Conservation (phyloP, 1,140 invertebrate genomes). For the Marisa cornuarietis region DNA sequence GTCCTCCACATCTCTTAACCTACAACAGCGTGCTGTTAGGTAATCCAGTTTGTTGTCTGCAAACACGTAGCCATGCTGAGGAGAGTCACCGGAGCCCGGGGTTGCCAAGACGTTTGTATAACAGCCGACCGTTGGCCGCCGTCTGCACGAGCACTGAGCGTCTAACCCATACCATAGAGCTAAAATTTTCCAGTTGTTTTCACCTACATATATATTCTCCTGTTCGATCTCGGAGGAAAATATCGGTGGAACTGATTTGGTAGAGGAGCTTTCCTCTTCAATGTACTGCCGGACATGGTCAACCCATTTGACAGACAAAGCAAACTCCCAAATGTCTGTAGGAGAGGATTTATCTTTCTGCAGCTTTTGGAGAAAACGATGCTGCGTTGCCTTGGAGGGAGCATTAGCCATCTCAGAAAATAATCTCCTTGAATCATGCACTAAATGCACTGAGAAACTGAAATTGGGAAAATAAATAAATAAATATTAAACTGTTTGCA, state of each 20-base stretch:
- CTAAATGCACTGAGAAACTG: no score
- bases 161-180: constrained; percentile 25
- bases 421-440: background rate
- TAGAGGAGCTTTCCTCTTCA: constrained; percentile 2
- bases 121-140: background rate
- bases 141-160: constrained; percentile 4
- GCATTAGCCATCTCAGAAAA: background rate
- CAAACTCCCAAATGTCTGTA: constrained; percentile 16
- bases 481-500: no score
- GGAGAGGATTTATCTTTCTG: background rate
- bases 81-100: background rate
- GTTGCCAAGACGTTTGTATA: constrained; percentile 6
- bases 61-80: constrained; percentile 11
- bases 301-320: constrained; percentile 16
- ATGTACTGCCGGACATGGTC: constrained; percentile 3
- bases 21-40: constrained; percentile 10
- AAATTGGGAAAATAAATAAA: no score
- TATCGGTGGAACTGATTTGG: constrained; percentile 8
- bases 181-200: constrained; percentile 23
- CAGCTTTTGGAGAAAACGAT: constrained; percentile 18
- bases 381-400: constrained; percentile 7
- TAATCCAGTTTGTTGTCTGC: constrained; percentile 27
- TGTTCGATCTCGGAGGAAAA: constrained; percentile 11
- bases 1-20: constrained; percentile 6
- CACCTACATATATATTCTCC: constrained; percentile 23